Conservation (phyloP, 2,797 vertebrate genomes). For the Crax fasciolata region DNA sequence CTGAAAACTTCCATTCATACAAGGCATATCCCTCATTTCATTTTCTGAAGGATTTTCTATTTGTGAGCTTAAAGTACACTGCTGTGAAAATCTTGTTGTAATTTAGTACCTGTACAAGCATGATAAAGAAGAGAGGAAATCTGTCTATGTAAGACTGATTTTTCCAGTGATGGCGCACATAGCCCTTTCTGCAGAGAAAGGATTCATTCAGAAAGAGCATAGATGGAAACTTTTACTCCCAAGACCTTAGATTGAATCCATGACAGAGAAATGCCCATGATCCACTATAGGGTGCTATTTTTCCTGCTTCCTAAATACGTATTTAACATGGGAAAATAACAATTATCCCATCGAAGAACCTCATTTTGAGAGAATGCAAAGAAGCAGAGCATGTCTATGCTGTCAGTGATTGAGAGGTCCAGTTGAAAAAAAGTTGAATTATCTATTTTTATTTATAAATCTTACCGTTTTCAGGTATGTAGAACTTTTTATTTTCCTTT, state of each 20-base stretch:
- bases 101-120: slow-evolving; percentile 6
- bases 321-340: neutral
- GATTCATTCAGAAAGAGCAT: neutral
- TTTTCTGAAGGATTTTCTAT: slow-evolving; percentile 24
- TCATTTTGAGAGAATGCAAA: neutral
- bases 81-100: slow-evolving; percentile 22
- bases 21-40: neutral
- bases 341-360: neutral
- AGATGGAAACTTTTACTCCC: neutral
- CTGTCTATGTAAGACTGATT: neutral
- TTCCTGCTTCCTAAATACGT: neutral
- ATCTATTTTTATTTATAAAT: neutral
- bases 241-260: neutral
- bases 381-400: neutral
- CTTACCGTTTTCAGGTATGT: neutral
- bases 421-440: neutral
- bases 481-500: neutral
- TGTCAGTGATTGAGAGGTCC: neutral
- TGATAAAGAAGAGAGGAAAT: neutral
- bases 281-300: neutral
- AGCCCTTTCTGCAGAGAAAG: neutral
- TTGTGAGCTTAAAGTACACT: neutral
- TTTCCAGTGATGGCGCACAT: neutral
- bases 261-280: neutral
- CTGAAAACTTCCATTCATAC: neutral